A percentile compares a stretch with the other conserved stretches of the same genome.
Evolutionary conservation across 30 jellyfish, hydroid and myxozoan species (phyloP).

Genomic region (Catostylus mosaicus): DNA sequence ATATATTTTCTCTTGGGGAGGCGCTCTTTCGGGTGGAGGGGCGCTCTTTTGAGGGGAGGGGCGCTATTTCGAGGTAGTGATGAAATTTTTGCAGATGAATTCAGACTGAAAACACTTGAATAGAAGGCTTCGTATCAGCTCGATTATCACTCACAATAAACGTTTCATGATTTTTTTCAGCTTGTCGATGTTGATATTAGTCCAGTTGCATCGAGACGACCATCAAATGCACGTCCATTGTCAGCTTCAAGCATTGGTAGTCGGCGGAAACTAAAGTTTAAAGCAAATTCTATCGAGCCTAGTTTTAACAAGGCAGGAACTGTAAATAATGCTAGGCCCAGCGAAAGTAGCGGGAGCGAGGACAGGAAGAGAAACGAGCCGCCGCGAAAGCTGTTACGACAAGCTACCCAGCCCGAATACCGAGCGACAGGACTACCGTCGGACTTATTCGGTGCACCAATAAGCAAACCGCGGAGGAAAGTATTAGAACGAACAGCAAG

Average conservation of each 20-base stretch:
- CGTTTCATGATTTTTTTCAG: too few species aligned
- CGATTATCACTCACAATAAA: too few species aligned
- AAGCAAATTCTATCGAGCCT: slow-evolving; percentile 27
- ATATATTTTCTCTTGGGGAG: too few species aligned
- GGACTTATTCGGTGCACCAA: slow-evolving; percentile 57
- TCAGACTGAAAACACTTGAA: too few species aligned
- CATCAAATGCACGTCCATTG: slow-evolving; percentile 42
- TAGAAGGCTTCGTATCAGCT: too few species aligned
- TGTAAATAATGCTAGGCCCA: neutral
- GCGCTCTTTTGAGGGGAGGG: too few species aligned
- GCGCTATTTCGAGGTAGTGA: too few species aligned
- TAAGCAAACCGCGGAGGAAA: slow-evolving; percentile 36
- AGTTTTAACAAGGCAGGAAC: neutral
- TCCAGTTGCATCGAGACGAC: slow-evolving; percentile 55
- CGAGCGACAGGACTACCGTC: slow-evolving; percentile 65
- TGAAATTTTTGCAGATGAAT: too few species aligned
- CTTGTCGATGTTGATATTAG: slow-evolving; percentile 67
- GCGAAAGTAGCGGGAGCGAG: neutral
- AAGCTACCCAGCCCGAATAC: slow-evolving; percentile 26
- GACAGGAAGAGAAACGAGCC: slow-evolving; percentile 23
- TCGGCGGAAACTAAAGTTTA: slow-evolving; percentile 10
- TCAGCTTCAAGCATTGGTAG: slow-evolving; percentile 51
- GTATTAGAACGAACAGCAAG: slow-evolving; percentile 66
- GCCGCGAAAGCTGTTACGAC: slow-evolving; percentile 22
- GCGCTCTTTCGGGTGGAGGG: too few species aligned